Conservation (phyloP, 2,888 invertebrate species). For the Orchesellides sinensis region DNA sequence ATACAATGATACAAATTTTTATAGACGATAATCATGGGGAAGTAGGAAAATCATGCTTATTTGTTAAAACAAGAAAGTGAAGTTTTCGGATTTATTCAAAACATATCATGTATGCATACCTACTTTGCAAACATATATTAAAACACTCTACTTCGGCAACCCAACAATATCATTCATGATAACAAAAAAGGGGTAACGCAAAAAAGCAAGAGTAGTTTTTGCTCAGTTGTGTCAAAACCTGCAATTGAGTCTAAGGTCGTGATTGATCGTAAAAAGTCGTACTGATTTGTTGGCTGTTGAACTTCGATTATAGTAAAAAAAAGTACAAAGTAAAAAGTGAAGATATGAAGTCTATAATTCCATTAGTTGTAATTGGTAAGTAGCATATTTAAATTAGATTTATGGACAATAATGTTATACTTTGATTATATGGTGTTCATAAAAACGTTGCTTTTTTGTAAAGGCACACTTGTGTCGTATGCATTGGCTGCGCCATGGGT, state of each 20-base stretch:
- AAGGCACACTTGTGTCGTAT: constrained; percentile 8
- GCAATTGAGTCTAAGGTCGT: no score
- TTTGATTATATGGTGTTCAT: neutral
- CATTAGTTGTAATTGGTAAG: constrained; percentile 21
- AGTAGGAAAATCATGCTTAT: neutral
- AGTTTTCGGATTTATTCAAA: neutral
- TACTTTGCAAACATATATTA: no score
- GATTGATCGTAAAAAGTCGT: neutral
- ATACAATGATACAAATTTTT: neutral
- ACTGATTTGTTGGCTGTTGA: neutral
- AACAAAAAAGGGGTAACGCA: neutral
- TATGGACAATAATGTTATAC: neutral
- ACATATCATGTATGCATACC: no score
- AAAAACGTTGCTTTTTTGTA: no score
- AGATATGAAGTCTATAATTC: neutral
- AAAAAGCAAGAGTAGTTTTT: neutral
- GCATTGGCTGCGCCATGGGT: constrained; percentile 40
- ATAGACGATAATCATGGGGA: constrained; percentile 20
- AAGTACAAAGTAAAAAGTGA: no score
- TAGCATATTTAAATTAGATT: no score
- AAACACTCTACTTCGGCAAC: no score
- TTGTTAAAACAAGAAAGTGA: neutral
- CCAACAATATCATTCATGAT: no score
- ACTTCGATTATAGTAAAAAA: neutral
- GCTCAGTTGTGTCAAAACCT: no score